Percentiles rank a stretch among this genome's conserved stretches.
Conservation (phyloP, 1,140 invertebrate species). For the Scaptodrosophila lebanonensis region DNA sequence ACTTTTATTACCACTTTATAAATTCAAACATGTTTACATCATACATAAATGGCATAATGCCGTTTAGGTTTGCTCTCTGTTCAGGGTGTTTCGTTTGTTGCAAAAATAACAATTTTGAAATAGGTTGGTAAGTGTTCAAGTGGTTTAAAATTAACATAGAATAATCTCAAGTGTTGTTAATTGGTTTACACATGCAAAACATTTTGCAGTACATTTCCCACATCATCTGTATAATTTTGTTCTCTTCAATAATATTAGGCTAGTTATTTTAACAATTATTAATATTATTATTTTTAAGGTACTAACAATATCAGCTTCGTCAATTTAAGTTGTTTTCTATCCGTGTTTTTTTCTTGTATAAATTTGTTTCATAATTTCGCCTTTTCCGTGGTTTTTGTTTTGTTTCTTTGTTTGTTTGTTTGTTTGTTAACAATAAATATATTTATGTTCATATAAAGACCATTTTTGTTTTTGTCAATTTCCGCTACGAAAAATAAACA, state of each 20-base stretch:
- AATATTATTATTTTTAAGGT: conserved; percentile 70
- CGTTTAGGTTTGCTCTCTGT: conserved; percentile 34
- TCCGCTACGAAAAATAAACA: conserved; percentile 73
- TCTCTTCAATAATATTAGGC: conserved; percentile 36
- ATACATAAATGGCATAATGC: conserved; percentile 59
- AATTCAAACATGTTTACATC: conserved; percentile 69
- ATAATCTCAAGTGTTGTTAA: conserved; percentile 60
- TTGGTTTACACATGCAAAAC: conserved; percentile 36
- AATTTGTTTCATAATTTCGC: conserved; percentile 71
- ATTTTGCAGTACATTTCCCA: conserved; percentile 26
- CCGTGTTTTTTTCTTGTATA: conserved; percentile 41
- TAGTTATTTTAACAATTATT: conserved; percentile 65
- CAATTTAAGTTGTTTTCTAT: conserved; percentile 45
- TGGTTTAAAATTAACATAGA: no score
- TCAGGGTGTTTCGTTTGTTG: conserved; percentile 38
- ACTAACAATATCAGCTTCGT: conserved; percentile 74
- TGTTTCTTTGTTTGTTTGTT: conserved; percentile 1
- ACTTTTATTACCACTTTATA: conserved; percentile 59
- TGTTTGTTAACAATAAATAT: conserved; percentile 69
- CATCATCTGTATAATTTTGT: conserved; percentile 23
- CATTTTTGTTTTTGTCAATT: conserved; percentile 41
- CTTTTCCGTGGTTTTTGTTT: conserved; percentile 66
- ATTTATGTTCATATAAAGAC: conserved; percentile 64
- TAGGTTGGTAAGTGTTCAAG: conserved; percentile 17
- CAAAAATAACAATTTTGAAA: conserved; percentile 67